Evolutionary conservation across 1,140 invertebrate species (phyloP).

Genomic region (Eumeta japonica): DNA sequence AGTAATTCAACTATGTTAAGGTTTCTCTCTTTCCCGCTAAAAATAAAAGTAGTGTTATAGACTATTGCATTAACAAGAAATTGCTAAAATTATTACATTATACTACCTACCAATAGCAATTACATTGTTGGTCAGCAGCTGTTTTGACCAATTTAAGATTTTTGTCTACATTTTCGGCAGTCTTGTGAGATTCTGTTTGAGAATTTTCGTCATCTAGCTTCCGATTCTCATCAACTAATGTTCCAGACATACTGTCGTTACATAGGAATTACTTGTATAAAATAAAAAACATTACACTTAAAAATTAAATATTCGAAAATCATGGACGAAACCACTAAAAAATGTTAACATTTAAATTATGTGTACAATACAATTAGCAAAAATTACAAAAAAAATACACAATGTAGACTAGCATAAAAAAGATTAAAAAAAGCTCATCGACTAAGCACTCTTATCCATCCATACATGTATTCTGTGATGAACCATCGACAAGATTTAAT

Average conservation of each 20-base stretch:
- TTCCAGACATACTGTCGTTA: slow-evolving; percentile 1
- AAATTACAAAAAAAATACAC: too few relatives aligned
- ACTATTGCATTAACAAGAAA: too few relatives aligned
- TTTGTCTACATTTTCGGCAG: slow-evolving; percentile 34
- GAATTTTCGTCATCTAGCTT: slow-evolving; percentile 20
- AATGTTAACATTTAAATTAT: too few relatives aligned
- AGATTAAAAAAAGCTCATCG: too few relatives aligned
- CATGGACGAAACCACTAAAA: too few relatives aligned
- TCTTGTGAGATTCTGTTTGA: slow-evolving; percentile 42
- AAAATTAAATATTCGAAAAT: slow-evolving; percentile 2
- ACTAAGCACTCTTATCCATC: too few relatives aligned
- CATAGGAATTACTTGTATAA: slow-evolving; percentile 6
- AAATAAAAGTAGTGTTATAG: too few relatives aligned
- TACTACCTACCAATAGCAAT: slow-evolving; percentile 39
- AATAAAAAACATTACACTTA: slow-evolving; percentile 3
- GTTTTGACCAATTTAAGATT: slow-evolving; percentile 34
- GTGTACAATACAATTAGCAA: too few relatives aligned
- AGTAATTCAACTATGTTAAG: slow-evolving; percentile 86
- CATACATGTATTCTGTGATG: too few relatives aligned
- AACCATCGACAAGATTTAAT: too few relatives aligned
- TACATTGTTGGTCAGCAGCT: slow-evolving; percentile 29
- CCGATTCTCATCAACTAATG: not conserved
- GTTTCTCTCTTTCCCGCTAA: slow-evolving; percentile 88
- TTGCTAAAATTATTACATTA: too few relatives aligned
- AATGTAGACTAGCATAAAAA: too few relatives aligned